Base-by-base conservation (phyloP, 2,797 vertebrate species). In the Enteromius argenteus region DNA sequence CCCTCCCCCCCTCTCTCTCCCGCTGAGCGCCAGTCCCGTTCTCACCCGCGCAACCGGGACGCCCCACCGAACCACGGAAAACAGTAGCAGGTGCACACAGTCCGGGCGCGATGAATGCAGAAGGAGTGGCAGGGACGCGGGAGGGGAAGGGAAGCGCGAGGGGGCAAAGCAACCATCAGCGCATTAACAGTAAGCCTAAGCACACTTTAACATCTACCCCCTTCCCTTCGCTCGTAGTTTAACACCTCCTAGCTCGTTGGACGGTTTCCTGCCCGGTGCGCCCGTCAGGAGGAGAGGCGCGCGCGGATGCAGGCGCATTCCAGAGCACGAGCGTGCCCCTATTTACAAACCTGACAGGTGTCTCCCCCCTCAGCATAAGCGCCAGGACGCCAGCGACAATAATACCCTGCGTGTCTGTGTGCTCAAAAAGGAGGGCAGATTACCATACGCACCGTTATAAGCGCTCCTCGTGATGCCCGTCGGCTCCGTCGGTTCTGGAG, bases 301-400 rank as follows among this genome's bases (percentile, higher is more conserved):
- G 84, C 60, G 86, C 82, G 83, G 85, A 89, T 79, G 88, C 89
- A 80, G 72, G 89, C 89, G 92, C 91, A 94, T 95, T 95, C 94
- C 94, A 90, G 87, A 90, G 92, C 93, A 95, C 88, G 81, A 88
- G 80, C 84, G 42, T 74, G 60, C 23, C 89, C 90, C 51, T 83
- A 84, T 83, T 73, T 68, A 85, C 79, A 85, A 90, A 86, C 91
- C 75, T 93, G 94, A 94, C 92, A 93, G 92, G 93, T 94, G 92
- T 94, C 91, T 89, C 89, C 89, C 81, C 39, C 85, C 74, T 42
- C 74, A 23, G 42, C 87, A 88, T 73, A 77, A 80, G 67, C 84
- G 60, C 81, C 84, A 46, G 85, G 86, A 83, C 87, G 87, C 30
- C 80, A 82, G 87, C 84, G 81, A 83, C 86, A 86, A 87, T 80